Conservation (phyloP, 2,888 invertebrate species). For the Rugalucina vietnamica region DNA sequence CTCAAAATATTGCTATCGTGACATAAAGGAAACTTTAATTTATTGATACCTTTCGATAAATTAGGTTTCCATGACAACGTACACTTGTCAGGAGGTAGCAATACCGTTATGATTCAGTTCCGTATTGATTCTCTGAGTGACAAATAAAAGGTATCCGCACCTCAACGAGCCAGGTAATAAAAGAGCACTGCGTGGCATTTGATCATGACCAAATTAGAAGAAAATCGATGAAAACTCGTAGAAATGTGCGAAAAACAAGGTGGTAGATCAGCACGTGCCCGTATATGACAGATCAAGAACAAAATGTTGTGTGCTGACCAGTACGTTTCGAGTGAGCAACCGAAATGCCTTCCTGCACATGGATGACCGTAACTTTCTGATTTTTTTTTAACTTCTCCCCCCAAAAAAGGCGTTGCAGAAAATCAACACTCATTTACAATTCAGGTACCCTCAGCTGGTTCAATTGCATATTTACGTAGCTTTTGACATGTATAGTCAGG, state of each 20-base stretch:
- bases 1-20: not conserved
- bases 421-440: too few relatives aligned
- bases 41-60: conserved; percentile 9
- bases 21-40: conserved; percentile 7
- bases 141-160: conserved; percentile 3
- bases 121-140: not conserved
- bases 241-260: not conserved
- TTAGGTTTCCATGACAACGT: conserved; percentile 13
- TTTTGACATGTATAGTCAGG: too few relatives aligned
- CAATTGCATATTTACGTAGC: too few relatives aligned
- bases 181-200: not conserved
- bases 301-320: too few relatives aligned
- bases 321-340: too few relatives aligned
- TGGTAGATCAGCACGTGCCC: not conserved
- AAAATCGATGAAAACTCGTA: not conserved
- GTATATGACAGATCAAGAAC: too few relatives aligned
- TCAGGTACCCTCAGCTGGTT: too few relatives aligned
- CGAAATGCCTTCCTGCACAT: too few relatives aligned
- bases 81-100: conserved; percentile 11
- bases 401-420: too few relatives aligned
- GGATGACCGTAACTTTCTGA: too few relatives aligned
- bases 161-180: not conserved
- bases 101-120: conserved; percentile 7
- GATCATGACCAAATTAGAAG: not conserved
- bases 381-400: too few relatives aligned